Conservation (phyloP, 2,888 invertebrate species). For the Lamellibrachia columna region DNA sequence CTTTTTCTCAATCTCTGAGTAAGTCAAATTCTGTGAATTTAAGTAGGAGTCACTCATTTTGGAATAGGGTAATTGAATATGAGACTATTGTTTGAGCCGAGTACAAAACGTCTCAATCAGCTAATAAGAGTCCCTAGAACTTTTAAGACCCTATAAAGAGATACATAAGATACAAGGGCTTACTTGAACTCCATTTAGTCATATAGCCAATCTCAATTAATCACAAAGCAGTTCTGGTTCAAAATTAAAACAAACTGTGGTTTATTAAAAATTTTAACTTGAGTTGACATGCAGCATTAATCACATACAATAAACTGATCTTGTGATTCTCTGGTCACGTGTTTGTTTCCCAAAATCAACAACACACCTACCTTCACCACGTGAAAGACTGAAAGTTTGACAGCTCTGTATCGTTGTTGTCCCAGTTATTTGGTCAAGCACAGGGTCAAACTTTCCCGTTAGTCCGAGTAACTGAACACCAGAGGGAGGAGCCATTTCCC, state of each 20-base stretch:
- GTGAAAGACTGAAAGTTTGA: background rate
- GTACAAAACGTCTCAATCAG: background rate
- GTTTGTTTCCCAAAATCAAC: background rate
- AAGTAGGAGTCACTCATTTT: background rate
- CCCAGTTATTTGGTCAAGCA: background rate
- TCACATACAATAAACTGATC: background rate
- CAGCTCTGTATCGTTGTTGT: background rate
- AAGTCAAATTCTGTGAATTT: background rate
- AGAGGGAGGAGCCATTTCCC: background rate
- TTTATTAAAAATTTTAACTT: background rate
- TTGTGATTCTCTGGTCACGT: background rate
- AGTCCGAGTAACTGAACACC: slow-evolving; percentile 13
- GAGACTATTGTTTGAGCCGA: background rate
- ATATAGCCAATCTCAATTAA: background rate
- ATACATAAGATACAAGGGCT: background rate
- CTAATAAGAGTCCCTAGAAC: background rate
- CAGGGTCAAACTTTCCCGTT: background rate
- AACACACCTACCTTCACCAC: background rate
- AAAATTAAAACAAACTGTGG: background rate
- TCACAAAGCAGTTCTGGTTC: background rate
- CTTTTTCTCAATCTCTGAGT: background rate
- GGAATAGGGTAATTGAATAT: background rate
- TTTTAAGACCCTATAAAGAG: background rate
- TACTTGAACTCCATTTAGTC: too few relatives aligned
- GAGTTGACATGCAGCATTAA: background rate